Evolutionary conservation across 2,888 invertebrate species (phyloP).

Genomic region (Philonicus albiceps): DNA sequence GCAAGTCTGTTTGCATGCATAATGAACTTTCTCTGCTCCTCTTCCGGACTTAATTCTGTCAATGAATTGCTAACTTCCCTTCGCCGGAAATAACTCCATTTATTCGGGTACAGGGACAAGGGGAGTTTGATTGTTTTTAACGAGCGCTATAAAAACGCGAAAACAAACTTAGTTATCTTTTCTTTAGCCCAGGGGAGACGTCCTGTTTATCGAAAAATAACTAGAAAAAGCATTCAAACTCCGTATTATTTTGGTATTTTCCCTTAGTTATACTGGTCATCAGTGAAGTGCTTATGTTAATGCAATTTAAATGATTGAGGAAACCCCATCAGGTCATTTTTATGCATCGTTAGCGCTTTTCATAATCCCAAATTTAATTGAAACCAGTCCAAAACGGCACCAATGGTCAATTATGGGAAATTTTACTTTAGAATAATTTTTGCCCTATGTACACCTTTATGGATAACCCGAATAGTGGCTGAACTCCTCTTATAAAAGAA

Average conservation of each 20-base stretch:
- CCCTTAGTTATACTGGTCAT: not conserved
- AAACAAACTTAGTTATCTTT: not conserved
- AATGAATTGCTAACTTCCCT: not conserved
- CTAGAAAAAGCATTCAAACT: not conserved
- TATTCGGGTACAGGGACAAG: not conserved
- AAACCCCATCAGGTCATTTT: not conserved
- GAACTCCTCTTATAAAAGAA: too few relatives aligned
- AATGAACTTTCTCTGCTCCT: not conserved
- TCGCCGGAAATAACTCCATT: not conserved
- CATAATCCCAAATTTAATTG: not conserved
- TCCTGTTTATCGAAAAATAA: not conserved
- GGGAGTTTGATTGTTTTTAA: not conserved
- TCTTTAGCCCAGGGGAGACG: not conserved
- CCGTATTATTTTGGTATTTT: not conserved
- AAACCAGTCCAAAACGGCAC: not conserved
- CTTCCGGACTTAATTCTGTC: not conserved
- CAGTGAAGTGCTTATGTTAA: not conserved
- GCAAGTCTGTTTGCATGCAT: not conserved
- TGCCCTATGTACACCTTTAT: not conserved
- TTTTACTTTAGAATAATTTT: not conserved
- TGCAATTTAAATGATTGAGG: not conserved
- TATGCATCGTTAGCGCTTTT: not conserved
- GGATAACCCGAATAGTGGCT: too few relatives aligned
- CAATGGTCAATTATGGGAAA: not conserved
- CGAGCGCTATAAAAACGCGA: not conserved